Base-by-base conservation (phyloP, 2,113 vertebrate genomes). In the Tetrax tetrax region DNA sequence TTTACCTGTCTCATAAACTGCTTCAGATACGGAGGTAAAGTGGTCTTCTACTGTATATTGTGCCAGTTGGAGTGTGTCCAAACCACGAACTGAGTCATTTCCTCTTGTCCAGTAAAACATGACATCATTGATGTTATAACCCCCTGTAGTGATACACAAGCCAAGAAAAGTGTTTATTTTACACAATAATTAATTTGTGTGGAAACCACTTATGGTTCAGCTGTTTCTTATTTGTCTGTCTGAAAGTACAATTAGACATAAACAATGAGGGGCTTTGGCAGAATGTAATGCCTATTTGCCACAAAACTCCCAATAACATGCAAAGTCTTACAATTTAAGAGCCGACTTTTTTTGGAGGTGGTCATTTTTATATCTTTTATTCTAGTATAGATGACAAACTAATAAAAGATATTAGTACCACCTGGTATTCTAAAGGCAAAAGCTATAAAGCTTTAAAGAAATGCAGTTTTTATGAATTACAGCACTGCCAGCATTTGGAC, bases 91-190 rank as follows among this genome's bases (percentile, higher is more conserved):
- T 2, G 99, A 99, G 95, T 99, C 98, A 70, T 99, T 99, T 85
- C 99, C 99, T 97, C 99, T 97, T 41, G 99, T 99, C 99, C 99
- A 99, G 97, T 99, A 98, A 95, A 99, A 99, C 96, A 97, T 98
- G 53, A 99, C 98, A 95, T 99, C 98, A 69, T 99, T 99, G 91
- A 98, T 97, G 92, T 99, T 99, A 96, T 99, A 99, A 88, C 99
- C 98, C 99, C 99, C 99, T 99, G 94, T 14, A 88, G 87, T 15
- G 74, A 91, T 33, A 93, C 41, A 86, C 41, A 91, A 90, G 59
- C 75, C 90, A 93, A 85, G 29, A 71, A 69, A 7, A 80, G 51
- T 83, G 69, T 90, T 95, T 94, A 68, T 79, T 89, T 95, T 83
- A 91, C 25, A 68, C 68, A 87, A 41, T 41, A 93, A 89, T 63